A percentile compares a stretch with the other conserved stretches of the same genome.
These are phyloP conservation scores for Smutsia gigantea DNA, from an alignment of 2,797 vertebrate genomes.

Conservation along the genomic window DNA sequence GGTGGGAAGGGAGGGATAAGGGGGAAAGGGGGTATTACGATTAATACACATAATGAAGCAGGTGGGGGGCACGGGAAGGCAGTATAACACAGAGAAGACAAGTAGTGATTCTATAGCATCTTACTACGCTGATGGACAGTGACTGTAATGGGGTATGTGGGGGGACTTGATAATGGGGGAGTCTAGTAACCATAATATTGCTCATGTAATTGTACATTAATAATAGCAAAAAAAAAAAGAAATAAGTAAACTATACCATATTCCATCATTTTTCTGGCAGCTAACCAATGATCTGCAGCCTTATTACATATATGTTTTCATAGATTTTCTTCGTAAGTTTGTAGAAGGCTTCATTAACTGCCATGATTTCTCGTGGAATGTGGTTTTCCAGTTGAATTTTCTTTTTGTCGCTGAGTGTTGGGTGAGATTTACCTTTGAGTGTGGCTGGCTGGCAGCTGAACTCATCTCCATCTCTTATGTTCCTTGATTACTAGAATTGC, in stretches of 20 bases:
- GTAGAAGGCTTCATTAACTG: constrained; percentile 68
- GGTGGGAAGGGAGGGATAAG: no score
- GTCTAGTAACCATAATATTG: no score
- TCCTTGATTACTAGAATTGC: not conserved
- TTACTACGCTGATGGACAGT: no score
- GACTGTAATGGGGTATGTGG: no score
- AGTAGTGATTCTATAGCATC: no score
- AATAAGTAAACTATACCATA: constrained; percentile 86
- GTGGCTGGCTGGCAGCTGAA: not conserved
- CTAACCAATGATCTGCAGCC: constrained; percentile 85
- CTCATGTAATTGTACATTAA: no score
- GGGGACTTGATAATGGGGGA: no score
- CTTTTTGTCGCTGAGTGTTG: not conserved
- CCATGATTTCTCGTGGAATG: not conserved
- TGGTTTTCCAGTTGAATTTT: constrained; percentile 5
- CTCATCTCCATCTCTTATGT: constrained; percentile 42
- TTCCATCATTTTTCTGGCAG: constrained; percentile 89
- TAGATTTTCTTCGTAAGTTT: constrained; percentile 79
- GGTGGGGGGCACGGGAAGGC: no score
- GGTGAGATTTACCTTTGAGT: constrained; percentile 19
- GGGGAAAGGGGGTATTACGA: no score
- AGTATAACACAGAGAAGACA: no score
- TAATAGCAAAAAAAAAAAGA: constrained; percentile 81
- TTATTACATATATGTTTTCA: constrained; percentile 81
- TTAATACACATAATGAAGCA: no score